Percentiles rank a stretch among this genome's conserved stretches.
Evolutionary conservation across 2,888 invertebrate genomes (phyloP).

Genomic region (Timandra comae): DNA sequence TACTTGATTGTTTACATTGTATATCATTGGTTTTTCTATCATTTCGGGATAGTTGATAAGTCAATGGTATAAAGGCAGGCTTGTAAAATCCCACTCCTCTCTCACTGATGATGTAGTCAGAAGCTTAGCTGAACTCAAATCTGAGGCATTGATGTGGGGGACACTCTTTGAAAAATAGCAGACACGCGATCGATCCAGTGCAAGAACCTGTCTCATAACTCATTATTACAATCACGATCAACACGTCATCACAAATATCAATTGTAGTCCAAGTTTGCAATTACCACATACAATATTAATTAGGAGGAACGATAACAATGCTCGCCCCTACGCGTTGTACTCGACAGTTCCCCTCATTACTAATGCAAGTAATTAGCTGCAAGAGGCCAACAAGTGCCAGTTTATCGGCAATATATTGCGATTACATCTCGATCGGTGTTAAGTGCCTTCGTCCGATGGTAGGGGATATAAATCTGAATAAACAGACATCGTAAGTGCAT

Average conservation of each 20-base stretch:
- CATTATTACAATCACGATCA: too few species aligned
- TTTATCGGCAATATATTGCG: conserved; percentile 62
- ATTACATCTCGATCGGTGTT: conserved; percentile 62
- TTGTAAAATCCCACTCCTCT: too few species aligned
- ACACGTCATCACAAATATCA: conserved; percentile 19
- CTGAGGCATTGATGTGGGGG: too few species aligned
- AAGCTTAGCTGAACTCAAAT: too few species aligned
- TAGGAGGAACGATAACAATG: conserved; percentile 24
- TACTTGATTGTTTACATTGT: too few species aligned
- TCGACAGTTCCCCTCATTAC: conserved; percentile 48
- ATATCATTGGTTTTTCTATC: too few species aligned
- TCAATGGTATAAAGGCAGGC: too few species aligned
- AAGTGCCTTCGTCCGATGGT: conserved; percentile 44
- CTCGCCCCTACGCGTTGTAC: conserved; percentile 13
- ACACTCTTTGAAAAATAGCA: too few species aligned
- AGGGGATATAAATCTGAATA: conserved; percentile 29
- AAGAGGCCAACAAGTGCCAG: conserved; percentile 47
- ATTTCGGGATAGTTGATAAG: too few species aligned
- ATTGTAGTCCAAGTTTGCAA: conserved; percentile 17
- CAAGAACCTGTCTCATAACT: too few species aligned
- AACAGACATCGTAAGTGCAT: background rate
- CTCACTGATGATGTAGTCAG: too few species aligned
- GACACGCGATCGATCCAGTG: too few species aligned
- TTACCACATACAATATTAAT: conserved; percentile 48
- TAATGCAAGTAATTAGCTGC: conserved; percentile 69